Conservation (phyloP, 1,140 invertebrate genomes). For the Drosophila watanabei region DNA sequence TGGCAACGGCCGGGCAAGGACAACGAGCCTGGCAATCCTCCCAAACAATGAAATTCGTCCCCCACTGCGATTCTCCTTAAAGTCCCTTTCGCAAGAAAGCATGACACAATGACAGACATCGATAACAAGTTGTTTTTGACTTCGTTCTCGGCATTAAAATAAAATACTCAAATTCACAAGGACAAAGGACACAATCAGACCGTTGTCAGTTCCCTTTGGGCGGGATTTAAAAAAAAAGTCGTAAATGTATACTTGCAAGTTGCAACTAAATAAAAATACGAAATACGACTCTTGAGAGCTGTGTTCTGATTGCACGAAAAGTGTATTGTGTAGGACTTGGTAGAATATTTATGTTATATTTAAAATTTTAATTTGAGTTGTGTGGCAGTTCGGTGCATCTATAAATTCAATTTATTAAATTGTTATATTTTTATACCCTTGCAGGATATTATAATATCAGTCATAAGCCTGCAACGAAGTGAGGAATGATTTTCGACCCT, state of each 20-base stretch:
- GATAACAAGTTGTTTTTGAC: conserved; percentile 81
- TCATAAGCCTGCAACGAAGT: too few species aligned
- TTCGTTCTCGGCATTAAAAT: conserved; percentile 71
- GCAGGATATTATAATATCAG: too few species aligned
- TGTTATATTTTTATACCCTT: too few species aligned
- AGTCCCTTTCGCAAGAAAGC: conserved; percentile 26
- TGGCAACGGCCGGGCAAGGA: conserved; percentile 32
- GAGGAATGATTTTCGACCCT: too few species aligned
- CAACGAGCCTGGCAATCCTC: conserved; percentile 7
- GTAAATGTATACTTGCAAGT: background rate
- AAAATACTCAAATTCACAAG: conserved; percentile 65
- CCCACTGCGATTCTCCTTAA: background rate
- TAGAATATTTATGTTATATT: background rate
- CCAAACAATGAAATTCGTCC: conserved; percentile 1
- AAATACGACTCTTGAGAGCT: background rate
- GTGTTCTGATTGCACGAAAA: background rate
- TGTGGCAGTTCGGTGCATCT: too few species aligned
- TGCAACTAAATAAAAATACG: background rate
- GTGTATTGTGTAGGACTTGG: background rate
- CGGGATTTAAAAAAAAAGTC: background rate
- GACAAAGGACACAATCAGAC: conserved; percentile 67
- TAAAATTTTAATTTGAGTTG: background rate
- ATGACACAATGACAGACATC: conserved; percentile 69
- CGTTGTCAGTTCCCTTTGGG: conserved; percentile 27
- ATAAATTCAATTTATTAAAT: too few species aligned